These are phyloP conservation scores for Vanacampus margaritifer DNA, from an alignment of 2,113 vertebrate genomes.

Conservation along the genomic window DNA sequence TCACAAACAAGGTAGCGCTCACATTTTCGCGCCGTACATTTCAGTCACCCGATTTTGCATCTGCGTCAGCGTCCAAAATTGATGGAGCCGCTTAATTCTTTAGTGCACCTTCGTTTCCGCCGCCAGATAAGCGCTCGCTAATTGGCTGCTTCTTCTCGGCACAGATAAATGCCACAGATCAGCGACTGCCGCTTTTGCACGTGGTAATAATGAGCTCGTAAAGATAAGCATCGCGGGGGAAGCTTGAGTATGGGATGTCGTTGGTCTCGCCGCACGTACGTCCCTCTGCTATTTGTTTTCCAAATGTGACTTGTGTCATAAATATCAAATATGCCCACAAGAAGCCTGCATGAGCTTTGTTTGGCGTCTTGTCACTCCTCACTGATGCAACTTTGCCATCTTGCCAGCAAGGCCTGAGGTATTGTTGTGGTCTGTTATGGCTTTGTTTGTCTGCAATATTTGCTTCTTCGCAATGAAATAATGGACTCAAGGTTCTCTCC, in stretches of 20 bases:
- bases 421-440: not conserved
- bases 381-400: not conserved
- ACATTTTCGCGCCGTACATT: not conserved
- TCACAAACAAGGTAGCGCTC: not conserved
- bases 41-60: not conserved
- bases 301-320: not conserved
- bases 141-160: not conserved
- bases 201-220: not conserved
- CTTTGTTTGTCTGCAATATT: not conserved
- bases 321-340: not conserved
- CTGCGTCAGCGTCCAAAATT: not conserved
- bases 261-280: not conserved
- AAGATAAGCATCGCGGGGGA: not conserved
- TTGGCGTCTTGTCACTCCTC: slow-evolving; percentile 8
- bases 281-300: not conserved
- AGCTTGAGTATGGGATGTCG: not conserved
- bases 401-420: not conserved
- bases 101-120: not conserved
- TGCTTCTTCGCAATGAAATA: not conserved
- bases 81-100: not conserved
- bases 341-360: not conserved
- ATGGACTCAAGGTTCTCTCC: no score
- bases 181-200: not conserved
- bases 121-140: not conserved
- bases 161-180: not conserved